These are phyloP conservation scores for Acanthacorydalis orientalis DNA, from an alignment of 2,888 invertebrate species.

Conservation along the genomic window DNA sequence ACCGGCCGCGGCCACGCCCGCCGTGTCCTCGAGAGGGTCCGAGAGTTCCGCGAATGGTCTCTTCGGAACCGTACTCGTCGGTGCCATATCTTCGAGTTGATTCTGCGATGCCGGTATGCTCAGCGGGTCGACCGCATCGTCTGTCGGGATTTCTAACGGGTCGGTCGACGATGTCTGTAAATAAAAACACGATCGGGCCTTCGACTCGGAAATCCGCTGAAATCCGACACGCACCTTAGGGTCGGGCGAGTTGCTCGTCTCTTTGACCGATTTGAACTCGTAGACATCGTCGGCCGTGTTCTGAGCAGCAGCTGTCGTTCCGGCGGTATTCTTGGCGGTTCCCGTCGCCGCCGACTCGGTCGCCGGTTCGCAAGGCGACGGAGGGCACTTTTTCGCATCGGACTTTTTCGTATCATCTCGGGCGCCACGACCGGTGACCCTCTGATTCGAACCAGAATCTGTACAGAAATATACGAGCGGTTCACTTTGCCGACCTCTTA, in stretches of 20 bases:
- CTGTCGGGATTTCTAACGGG: conserved; percentile 7
- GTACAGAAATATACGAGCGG: conserved; percentile 9
- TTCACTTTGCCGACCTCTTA: background rate
- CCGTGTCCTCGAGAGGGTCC: conserved; percentile 37
- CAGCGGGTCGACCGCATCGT: conserved; percentile 15
- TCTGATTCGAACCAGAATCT: conserved; percentile 29
- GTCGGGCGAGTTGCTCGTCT: conserved; percentile 29
- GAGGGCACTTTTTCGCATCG: conserved; percentile 14
- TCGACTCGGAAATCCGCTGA: background rate
- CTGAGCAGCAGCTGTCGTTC: conserved; percentile 7
- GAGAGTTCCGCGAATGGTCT: conserved; percentile 18
- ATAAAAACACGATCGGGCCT: background rate
- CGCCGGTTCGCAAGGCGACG: conserved; percentile 10
- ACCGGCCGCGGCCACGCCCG: conserved; percentile 38
- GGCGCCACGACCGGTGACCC: conserved; percentile 25
- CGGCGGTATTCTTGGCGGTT: conserved; percentile 10
- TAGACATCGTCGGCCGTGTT: conserved; percentile 29
- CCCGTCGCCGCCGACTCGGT: conserved; percentile 3
- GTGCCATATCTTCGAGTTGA: conserved; percentile 18
- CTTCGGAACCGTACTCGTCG: conserved; percentile 18
- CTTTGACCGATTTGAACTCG: conserved; percentile 39
- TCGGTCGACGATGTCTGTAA: conserved; percentile 1
- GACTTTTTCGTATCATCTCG: conserved; percentile 39
- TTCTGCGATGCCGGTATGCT: conserved; percentile 27
- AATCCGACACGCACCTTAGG: conserved; percentile 9